Conservation (phyloP, 2,113 vertebrate genomes). For the Urocitellus parryii region DNA sequence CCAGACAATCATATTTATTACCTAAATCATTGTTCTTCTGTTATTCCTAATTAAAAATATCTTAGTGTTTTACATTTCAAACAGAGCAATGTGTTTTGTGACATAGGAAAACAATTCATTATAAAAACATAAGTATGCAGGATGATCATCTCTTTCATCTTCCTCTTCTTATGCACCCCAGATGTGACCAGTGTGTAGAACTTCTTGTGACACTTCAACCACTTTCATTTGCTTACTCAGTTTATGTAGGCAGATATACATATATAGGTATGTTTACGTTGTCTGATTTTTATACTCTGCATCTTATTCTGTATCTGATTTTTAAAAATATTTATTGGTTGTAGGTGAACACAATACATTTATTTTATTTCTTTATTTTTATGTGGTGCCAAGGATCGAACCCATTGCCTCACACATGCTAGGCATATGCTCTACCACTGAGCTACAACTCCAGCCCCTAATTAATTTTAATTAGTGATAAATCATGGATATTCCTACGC, state of each 20-base stretch:
- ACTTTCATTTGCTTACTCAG: not conserved
- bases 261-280: not conserved
- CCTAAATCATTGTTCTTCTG: not conserved
- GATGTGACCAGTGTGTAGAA: not conserved
- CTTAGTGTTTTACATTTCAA: not conserved
- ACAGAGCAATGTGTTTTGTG: not conserved
- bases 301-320: not conserved
- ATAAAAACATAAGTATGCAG: not conserved
- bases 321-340: not conserved
- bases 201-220: not conserved
- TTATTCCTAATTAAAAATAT: not conserved
- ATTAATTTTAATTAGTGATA: not conserved
- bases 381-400: too few relatives aligned
- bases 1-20: not conserved
- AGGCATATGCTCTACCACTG: too few relatives aligned
- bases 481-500: not conserved
- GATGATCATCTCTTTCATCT: not conserved
- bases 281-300: not conserved
- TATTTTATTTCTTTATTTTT: too few relatives aligned
- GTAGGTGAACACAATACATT: too few relatives aligned
- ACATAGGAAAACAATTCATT: not conserved
- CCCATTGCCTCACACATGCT: too few relatives aligned
- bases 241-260: not conserved
- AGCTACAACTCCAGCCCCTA: too few relatives aligned
- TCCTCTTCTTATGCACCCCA: not conserved